Base-by-base conservation (phyloP, 2,797 vertebrate species). In the Peromyscus nudipes region DNA sequence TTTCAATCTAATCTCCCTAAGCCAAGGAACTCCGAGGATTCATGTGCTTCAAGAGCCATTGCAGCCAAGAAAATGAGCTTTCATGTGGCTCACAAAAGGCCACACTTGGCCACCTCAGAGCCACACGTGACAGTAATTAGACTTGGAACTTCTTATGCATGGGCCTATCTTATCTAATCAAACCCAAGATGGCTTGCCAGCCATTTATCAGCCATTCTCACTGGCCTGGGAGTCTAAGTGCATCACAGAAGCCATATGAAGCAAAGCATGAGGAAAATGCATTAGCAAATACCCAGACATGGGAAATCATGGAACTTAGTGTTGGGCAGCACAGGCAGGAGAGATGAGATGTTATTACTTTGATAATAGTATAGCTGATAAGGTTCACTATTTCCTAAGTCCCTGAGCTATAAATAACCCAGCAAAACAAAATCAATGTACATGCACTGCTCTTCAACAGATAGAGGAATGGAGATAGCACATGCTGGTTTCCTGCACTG, bases 41-140 rank as follows among this genome's bases (percentile, higher is more conserved):
- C 75, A 88, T 3, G 91, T 2, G 17, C 75, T 94, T 94, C 80
- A 29, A 94, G 37, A 83, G 62, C 46, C 37, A 75, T 62, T 67
- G 94, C 25, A 86, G 81, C 0, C 31, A 13, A 64, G 81, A 92
- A n/a, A 82, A 95, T 6, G 12, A 91, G 67, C 64, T 79, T 55
- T 92, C 75, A 29, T 91, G 84, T 88, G 57, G 80, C 92, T 89
- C 77, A 87, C 88, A 97, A 89, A 98, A 82, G 85, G 91, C 98
- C 97, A 93, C 91, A 96, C 31, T 95, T 95, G 92, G 90, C 84
- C 86, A 98, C 98, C 97, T 69, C 49, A 98, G 96, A 96, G 89
- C 13, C 73, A 95, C 97, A 98, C 77, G 95, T 19, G 98, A 96
- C 87, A 95, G 88, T 89, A 95, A 96, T 97, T 97, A 97, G 94